Conservation (phyloP, 2,888 invertebrate species). For the Allygus modestus region DNA sequence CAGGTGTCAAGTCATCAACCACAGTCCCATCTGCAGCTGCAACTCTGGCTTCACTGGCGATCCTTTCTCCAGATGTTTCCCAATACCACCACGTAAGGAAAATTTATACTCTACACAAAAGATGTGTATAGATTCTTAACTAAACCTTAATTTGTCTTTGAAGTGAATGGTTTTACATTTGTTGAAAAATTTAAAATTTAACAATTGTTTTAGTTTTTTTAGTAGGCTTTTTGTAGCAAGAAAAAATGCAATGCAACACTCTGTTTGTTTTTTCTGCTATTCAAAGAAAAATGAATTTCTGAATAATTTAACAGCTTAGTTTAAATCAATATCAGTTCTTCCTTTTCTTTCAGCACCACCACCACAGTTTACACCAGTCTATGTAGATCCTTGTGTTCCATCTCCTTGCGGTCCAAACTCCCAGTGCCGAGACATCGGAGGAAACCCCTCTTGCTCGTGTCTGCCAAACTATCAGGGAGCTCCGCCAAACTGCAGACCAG, state of each 20-base stretch:
- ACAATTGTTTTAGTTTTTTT: background rate
- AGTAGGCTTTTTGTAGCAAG: too few species aligned
- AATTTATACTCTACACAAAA: too few species aligned
- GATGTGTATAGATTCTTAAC: too few species aligned
- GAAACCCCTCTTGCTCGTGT: slow-evolving; percentile 80
- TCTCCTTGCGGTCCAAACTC: slow-evolving; percentile 76
- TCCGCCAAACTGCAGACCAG: slow-evolving; percentile 79
- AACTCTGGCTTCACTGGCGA: slow-evolving; percentile 74
- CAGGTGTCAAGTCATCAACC: slow-evolving; percentile 88
- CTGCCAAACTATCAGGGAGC: slow-evolving; percentile 84
- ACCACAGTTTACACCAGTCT: slow-evolving; percentile 63
- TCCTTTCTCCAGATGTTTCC: slow-evolving; percentile 72
- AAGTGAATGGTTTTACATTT: too few species aligned
- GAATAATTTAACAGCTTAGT: too few species aligned
- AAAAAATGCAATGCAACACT: too few species aligned
- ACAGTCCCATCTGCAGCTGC: slow-evolving; percentile 77
- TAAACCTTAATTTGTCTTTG: too few species aligned
- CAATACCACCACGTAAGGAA: slow-evolving; percentile 71
- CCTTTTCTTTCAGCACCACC: slow-evolving; percentile 70
- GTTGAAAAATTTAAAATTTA: too few species aligned
- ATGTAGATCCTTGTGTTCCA: slow-evolving; percentile 74
- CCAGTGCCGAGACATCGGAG: slow-evolving; percentile 73
- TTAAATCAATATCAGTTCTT: too few species aligned
- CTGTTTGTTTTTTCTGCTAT: too few species aligned
- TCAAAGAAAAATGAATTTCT: too few species aligned